phyloP scores from a whole-genome alignment of 2,888 invertebrate species.

The Conomelus anceps region DNA sequence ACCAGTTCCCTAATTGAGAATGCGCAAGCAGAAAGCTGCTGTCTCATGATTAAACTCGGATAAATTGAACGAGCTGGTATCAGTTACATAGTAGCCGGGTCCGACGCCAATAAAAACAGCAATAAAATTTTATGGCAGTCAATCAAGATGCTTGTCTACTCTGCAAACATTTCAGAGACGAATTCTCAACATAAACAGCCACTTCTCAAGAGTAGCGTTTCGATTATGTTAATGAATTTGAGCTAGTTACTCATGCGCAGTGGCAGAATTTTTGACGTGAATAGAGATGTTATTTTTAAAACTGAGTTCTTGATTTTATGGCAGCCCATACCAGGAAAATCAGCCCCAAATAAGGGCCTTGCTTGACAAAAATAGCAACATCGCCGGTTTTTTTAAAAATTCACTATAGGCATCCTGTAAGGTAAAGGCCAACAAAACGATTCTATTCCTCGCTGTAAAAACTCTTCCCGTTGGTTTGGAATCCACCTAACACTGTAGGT shows the following conservation, averaged over 20 bases:
- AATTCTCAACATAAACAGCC: not conserved
- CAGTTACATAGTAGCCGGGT: not conserved
- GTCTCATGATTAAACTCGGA: not conserved
- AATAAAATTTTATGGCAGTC: not conserved
- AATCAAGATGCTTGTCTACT: not conserved
- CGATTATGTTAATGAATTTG: not conserved
- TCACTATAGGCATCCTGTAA: too few relatives aligned
- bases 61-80: not conserved
- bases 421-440: too few relatives aligned
- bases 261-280: not conserved
- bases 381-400: too few relatives aligned
- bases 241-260: not conserved
- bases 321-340: too few relatives aligned
- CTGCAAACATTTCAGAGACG: not conserved
- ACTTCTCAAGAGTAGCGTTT: not conserved
- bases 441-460: too few relatives aligned
- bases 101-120: not conserved
- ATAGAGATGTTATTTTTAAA: not conserved
- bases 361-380: too few relatives aligned
- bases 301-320: too few relatives aligned
- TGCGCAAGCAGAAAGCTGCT: not conserved
- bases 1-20: not conserved
- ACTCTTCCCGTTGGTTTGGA: too few relatives aligned
- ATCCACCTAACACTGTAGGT: too few relatives aligned
- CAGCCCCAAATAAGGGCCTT: too few relatives aligned